A percentile compares a stretch with the other conserved stretches of the same genome.
These are phyloP conservation scores for Eretmocerus hayati DNA, from an alignment of 2,888 invertebrate genomes.

Conservation along the genomic window DNA sequence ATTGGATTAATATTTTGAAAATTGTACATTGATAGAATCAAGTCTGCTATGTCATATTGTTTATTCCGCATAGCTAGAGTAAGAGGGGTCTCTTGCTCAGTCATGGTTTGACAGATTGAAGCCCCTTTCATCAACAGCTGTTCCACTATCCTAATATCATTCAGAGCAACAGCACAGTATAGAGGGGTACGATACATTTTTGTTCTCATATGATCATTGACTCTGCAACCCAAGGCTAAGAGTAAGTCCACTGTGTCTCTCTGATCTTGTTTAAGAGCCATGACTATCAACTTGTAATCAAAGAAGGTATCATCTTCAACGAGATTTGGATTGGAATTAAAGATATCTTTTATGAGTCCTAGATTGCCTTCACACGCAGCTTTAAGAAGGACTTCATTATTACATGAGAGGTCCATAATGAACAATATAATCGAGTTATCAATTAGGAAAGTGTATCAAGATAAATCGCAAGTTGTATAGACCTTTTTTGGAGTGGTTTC, in stretches of 20 bases:
- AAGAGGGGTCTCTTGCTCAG: constrained; percentile 3
- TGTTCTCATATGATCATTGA: constrained; percentile 1
- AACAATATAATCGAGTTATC: too few species aligned
- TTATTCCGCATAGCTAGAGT: constrained; percentile 4
- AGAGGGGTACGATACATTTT: constrained; percentile 8
- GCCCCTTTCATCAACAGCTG: constrained; percentile 6
- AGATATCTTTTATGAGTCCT: too few species aligned
- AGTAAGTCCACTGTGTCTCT: constrained; percentile 4
- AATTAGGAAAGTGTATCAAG: too few species aligned
- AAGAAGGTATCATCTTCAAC: constrained; percentile 4
- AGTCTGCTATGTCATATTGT: constrained; percentile 4
- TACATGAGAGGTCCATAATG: too few species aligned
- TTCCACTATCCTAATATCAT: not conserved
- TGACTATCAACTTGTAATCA: constrained; percentile 8
- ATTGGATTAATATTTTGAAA: not conserved
- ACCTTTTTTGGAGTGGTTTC: too few species aligned
- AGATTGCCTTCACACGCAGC: too few species aligned
- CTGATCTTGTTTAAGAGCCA: constrained; percentile 6
- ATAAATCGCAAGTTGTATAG: too few species aligned
- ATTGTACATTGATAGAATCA: too few species aligned
- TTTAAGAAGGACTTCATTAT: too few species aligned
- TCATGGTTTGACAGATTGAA: constrained; percentile 6
- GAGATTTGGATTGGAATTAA: too few species aligned
- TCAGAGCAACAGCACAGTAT: constrained; percentile 8
- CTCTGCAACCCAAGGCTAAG: constrained; percentile 5